Evolutionary conservation across 2,888 invertebrate genomes (phyloP).

Genomic region (Luperina nickerlii): DNA sequence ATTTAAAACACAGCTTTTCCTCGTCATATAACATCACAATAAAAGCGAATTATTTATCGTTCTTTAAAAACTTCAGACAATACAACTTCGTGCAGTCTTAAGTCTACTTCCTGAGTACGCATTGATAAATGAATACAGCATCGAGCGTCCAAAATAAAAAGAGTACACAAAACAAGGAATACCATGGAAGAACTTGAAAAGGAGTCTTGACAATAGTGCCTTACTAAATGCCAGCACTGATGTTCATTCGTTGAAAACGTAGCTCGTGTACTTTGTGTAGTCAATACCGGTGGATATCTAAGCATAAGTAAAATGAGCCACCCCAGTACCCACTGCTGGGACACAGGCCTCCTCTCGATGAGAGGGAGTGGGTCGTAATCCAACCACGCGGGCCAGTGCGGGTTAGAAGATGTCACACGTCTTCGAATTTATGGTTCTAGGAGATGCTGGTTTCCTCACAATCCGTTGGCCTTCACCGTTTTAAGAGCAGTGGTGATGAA

Average conservation of each 20-base stretch:
- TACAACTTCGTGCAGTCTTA: slow-evolving; percentile 58
- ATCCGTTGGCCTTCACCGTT: neutral
- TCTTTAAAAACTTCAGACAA: slow-evolving; percentile 55
- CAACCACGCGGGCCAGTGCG: neutral
- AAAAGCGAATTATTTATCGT: slow-evolving; percentile 54
- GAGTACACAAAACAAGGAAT: slow-evolving; percentile 42
- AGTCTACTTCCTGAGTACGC: slow-evolving; percentile 67
- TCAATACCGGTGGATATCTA: slow-evolving; percentile 13
- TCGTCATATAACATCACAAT: slow-evolving; percentile 39
- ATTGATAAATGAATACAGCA: slow-evolving; percentile 71
- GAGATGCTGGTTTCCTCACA: neutral
- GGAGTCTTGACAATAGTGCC: slow-evolving; percentile 68
- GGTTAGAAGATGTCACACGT: too few relatives aligned
- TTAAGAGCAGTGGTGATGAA: neutral
- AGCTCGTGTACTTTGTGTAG: slow-evolving; percentile 19
- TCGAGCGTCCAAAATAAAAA: slow-evolving; percentile 65
- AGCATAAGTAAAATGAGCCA: neutral
- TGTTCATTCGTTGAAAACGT: slow-evolving; percentile 26
- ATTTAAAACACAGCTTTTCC: slow-evolving; percentile 38
- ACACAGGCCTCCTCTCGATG: neutral
- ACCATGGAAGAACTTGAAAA: slow-evolving; percentile 60
- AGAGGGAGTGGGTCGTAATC: neutral
- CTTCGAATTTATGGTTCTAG: neutral
- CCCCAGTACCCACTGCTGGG: neutral
- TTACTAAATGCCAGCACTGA: slow-evolving; percentile 52